These are phyloP conservation scores for Pelodytes ibericus DNA, from an alignment of 2,797 vertebrate genomes.

Conservation along the genomic window DNA sequence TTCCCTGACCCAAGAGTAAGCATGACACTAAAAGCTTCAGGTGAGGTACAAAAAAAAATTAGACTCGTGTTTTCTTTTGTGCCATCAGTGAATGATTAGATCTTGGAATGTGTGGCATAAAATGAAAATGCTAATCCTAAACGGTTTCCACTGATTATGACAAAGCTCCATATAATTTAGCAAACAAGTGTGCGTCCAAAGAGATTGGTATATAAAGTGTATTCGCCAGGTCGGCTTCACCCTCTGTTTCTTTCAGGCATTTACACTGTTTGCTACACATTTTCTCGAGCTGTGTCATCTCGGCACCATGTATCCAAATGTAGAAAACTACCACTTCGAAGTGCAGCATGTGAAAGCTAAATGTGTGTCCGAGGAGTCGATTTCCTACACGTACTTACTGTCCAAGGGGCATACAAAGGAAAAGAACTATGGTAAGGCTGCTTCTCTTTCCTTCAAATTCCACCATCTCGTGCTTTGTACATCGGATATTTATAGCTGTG, in stretches of 20 bases:
- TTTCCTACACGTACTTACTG: constrained; percentile 87
- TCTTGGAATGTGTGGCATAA: too few species aligned
- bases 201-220: too few species aligned
- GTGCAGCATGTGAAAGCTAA: constrained; percentile 82
- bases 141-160: too few species aligned
- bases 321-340: constrained; percentile 94
- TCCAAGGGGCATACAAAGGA: constrained; percentile 88
- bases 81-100: too few species aligned
- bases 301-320: constrained; percentile 88
- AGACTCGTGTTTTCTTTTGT: too few species aligned
- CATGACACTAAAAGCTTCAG: too few species aligned
- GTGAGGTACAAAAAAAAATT: too few species aligned
- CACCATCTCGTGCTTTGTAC: neutral
- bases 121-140: too few species aligned
- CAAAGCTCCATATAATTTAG: too few species aligned
- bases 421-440: constrained; percentile 85
- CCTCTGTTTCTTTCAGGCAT: constrained; percentile 75
- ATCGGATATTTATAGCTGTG: constrained; percentile 7
- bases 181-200: too few species aligned
- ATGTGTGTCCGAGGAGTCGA: constrained; percentile 75
- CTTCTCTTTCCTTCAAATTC: neutral
- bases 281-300: constrained; percentile 93
- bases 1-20: too few species aligned
- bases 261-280: constrained; percentile 95
- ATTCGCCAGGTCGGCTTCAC: neutral